Conservation (phyloP, 2,888 invertebrate species). For the Schrankia costaestrigalis region DNA sequence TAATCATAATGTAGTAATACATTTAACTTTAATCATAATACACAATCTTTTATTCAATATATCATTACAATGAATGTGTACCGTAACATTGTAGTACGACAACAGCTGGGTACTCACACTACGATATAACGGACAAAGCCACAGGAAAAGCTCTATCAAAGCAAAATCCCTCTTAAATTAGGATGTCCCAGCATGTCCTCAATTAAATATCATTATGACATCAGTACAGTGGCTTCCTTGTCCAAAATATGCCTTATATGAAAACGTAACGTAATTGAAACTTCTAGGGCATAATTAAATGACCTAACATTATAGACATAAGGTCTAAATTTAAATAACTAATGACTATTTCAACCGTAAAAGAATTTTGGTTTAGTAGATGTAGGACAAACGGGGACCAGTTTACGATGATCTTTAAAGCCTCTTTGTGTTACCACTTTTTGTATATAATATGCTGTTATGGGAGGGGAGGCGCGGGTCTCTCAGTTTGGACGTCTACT, state of each 20-base stretch:
- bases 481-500: conserved; percentile 41
- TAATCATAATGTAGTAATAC: too few relatives aligned
- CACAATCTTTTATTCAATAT: too few relatives aligned
- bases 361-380: conserved; percentile 50
- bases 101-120: neutral
- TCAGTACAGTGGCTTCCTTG: conserved; percentile 33
- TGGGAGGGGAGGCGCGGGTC: conserved; percentile 44
- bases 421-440: conserved; percentile 57
- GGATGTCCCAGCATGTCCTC: conserved; percentile 40
- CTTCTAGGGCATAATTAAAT: conserved; percentile 7
- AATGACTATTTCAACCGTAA: conserved; percentile 35
- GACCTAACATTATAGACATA: conserved; percentile 33
- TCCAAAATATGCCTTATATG: conserved; percentile 21
- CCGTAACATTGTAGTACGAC: neutral
- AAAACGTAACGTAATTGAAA: conserved; percentile 14
- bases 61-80: too few relatives aligned
- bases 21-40: too few relatives aligned
- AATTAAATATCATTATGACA: conserved; percentile 59
- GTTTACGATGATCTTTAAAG: conserved; percentile 39
- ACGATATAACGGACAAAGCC: neutral
- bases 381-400: conserved; percentile 51
- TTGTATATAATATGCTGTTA: conserved; percentile 33
- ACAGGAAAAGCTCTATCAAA: conserved; percentile 16
- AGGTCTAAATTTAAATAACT: conserved; percentile 52
- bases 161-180: conserved; percentile 33